A percentile compares a stretch with the other conserved stretches of the same genome.
phyloP scores from a whole-genome alignment of 2,888 invertebrate genomes.

The Eubasilissa splendida region DNA sequence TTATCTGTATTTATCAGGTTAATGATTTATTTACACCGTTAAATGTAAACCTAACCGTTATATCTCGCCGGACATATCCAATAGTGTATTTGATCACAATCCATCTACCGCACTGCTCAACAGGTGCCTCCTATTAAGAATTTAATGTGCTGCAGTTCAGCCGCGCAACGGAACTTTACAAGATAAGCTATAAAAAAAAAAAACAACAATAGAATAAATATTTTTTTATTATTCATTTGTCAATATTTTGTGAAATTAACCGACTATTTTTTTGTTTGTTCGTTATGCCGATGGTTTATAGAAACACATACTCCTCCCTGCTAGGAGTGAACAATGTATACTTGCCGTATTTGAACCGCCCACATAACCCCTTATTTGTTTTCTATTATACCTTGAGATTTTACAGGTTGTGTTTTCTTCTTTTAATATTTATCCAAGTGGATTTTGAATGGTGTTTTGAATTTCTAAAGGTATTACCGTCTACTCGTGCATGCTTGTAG shows the following conservation, averaged over 20 bases:
- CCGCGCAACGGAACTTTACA: background rate
- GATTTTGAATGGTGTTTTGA: background rate
- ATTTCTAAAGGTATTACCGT: constrained; percentile 1
- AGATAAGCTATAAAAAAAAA: constrained; percentile 2
- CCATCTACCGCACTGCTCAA: too few species aligned
- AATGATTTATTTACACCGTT: too few species aligned
- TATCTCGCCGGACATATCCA: too few species aligned
- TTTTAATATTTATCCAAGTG: constrained; percentile 24
- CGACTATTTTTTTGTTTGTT: constrained; percentile 10
- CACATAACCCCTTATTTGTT: constrained; percentile 19
- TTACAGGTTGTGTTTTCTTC: constrained; percentile 16
- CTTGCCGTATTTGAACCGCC: constrained; percentile 26
- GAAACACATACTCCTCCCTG: constrained; percentile 25
- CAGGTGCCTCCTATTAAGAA: too few species aligned
- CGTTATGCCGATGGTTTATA: constrained; percentile 11
- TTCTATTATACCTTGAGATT: constrained; percentile 30
- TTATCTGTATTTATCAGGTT: too few species aligned
- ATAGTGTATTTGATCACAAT: too few species aligned
- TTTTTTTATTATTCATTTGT: constrained; percentile 10
- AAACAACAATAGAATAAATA: constrained; percentile 35
- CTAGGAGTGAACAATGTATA: constrained; percentile 19
- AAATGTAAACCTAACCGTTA: too few species aligned
- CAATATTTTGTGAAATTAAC: constrained; percentile 7
- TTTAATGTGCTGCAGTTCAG: background rate
- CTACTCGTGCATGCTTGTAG: background rate